Percentiles rank a stretch among this genome's conserved stretches.
These are phyloP conservation scores for Otus sunia DNA, from an alignment of 2,113 vertebrate species.

Conservation along the genomic window DNA sequence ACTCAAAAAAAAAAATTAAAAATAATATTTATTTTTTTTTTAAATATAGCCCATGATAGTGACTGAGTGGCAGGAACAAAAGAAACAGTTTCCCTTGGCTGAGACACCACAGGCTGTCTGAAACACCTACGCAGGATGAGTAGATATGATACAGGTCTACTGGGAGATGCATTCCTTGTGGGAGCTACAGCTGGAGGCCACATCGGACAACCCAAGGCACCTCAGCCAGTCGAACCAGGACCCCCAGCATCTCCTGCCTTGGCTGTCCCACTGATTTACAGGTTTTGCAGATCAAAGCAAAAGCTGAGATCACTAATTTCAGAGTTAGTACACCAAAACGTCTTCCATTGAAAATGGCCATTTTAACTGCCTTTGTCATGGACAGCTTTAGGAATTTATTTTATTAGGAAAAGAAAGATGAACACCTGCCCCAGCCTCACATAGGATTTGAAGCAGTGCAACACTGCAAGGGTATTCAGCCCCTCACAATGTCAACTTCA, in stretches of 20 bases:
- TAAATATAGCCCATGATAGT: neutral
- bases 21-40: neutral
- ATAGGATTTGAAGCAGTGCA: neutral
- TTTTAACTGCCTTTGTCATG: neutral
- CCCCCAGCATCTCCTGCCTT: neutral
- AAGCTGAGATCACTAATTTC: neutral
- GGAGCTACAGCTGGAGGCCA: neutral
- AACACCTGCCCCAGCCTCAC: neutral
- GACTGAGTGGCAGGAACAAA: neutral
- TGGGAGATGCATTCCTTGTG: neutral
- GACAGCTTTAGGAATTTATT: neutral
- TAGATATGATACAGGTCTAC: neutral
- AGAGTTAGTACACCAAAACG: neutral
- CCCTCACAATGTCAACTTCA: neutral
- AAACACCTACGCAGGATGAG: neutral
- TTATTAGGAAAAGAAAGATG: neutral
- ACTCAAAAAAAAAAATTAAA: neutral
- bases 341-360: neutral
- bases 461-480: neutral
- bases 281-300: neutral
- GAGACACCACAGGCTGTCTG: neutral
- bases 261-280: neutral
- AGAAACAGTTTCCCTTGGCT: neutral
- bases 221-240: neutral
- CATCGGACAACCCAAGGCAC: neutral